Conservation (phyloP, 2,797 vertebrate genomes). For the Avahi laniger region DNA sequence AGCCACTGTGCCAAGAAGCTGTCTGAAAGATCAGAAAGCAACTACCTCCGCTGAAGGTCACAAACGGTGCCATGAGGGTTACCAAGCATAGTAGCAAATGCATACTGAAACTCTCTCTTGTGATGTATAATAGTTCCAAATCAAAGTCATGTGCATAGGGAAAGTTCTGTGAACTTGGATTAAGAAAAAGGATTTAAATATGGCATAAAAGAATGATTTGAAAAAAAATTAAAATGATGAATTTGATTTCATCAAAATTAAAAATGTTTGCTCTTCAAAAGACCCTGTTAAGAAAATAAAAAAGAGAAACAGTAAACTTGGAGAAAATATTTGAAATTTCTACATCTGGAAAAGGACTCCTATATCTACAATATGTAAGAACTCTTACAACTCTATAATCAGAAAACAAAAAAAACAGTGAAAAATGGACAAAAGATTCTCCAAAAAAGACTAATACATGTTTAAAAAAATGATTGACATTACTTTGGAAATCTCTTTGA, state of each 20-base stretch:
- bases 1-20: not conserved
- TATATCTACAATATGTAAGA: not conserved
- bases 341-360: not conserved
- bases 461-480: not conserved
- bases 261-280: not conserved
- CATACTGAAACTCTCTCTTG: not conserved
- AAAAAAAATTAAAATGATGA: not conserved
- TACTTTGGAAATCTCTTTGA: not conserved
- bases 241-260: not conserved
- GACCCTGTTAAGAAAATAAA: not conserved
- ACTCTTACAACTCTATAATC: not conserved
- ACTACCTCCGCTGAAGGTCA: not conserved
- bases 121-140: not conserved
- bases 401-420: not conserved
- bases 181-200: not conserved
- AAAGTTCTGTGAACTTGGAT: not conserved
- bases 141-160: not conserved
- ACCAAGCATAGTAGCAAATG: not conserved
- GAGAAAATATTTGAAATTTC: not conserved
- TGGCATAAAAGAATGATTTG: not conserved
- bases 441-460: not conserved
- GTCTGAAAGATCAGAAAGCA: not conserved
- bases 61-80: not conserved
- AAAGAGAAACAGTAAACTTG: not conserved
- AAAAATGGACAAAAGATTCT: not conserved